phyloP scores from a whole-genome alignment of 2,113 vertebrate species.

The Bos javanicus region DNA sequence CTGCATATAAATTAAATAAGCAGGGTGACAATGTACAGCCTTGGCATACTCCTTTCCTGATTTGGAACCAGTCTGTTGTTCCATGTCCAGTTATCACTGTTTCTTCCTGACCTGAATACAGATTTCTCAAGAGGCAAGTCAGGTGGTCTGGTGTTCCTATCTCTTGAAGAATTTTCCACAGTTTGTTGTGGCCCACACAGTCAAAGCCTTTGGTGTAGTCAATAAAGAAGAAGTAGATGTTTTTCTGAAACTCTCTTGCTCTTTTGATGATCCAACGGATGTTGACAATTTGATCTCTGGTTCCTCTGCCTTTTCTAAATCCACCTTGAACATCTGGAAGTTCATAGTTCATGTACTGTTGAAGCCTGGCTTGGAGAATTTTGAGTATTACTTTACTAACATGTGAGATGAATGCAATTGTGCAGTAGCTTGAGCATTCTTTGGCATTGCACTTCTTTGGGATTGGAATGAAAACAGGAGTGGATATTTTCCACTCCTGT shows the following conservation, averaged over 20 bases:
- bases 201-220: neutral
- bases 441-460: fast-evolving
- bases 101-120: neutral
- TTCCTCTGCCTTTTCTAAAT: neutral
- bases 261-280: neutral
- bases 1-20: neutral
- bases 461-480: neutral
- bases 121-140: neutral
- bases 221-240: neutral
- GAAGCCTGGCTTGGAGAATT: neutral
- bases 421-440: neutral
- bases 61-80: neutral
- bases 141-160: neutral
- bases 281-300: neutral
- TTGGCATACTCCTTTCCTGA: neutral
- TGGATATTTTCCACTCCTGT: neutral
- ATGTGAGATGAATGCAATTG: neutral
- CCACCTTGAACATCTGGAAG: neutral
- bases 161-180: neutral
- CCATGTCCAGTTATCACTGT: neutral
- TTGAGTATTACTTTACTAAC: neutral
- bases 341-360: neutral
- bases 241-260: neutral
- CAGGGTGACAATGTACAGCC: neutral
- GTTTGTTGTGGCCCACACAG: neutral